Percentiles rank a stretch among this genome's conserved stretches.
Evolutionary conservation across 2,113 vertebrate genomes (phyloP).

Genomic region (Donacobius atricapilla): DNA sequence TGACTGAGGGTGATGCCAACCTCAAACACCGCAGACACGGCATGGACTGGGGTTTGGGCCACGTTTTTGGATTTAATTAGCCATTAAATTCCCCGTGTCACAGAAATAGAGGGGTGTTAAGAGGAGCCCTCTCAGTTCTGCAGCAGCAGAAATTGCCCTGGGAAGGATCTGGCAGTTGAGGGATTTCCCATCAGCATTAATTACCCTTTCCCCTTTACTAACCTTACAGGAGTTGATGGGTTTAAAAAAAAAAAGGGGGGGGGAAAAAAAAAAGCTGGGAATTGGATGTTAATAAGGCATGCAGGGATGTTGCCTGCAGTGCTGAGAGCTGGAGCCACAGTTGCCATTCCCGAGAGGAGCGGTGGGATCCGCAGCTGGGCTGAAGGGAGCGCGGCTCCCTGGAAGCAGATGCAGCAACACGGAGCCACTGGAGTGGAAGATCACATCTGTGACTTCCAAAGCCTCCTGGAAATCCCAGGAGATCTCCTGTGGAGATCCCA

Average conservation of each 20-base stretch:
- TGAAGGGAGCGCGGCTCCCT: accelerated
- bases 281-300: neutral
- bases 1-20: neutral
- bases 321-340: neutral
- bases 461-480: neutral
- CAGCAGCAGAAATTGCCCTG: neutral
- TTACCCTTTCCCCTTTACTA: neutral
- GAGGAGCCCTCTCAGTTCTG: neutral
- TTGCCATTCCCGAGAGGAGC: accelerated
- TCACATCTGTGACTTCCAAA: accelerated
- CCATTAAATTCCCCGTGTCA: neutral
- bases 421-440: neutral
- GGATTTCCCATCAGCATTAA: neutral
- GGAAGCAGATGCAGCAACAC: neutral
- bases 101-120: neutral
- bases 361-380: neutral
- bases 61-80: neutral
- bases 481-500: neutral
- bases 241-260: neutral
- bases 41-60: neutral
- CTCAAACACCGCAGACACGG: accelerated
- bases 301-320: neutral
- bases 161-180: neutral
- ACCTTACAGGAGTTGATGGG: neutral
- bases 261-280: neutral